Evolutionary conservation across 2,888 invertebrate species (phyloP), one percentile per base, ranked within the genome.

Genomic region (Epistrophella euchroma): DNA sequence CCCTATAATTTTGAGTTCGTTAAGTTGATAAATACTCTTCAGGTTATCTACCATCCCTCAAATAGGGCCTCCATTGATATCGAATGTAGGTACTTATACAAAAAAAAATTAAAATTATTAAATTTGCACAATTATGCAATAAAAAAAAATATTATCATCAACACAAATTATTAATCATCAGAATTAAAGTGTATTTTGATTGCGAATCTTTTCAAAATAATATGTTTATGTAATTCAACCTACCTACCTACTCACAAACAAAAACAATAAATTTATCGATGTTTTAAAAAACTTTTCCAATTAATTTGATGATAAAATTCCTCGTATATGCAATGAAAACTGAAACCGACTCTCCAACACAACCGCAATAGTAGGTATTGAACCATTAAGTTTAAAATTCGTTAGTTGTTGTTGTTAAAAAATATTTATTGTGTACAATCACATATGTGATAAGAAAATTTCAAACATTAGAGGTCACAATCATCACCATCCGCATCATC

Each of bases 391-490:
- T 22, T 32, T 56, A 17, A 28, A 45, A 28, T n/a, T 47, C 45
- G 32, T 56, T 35, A 28, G 15, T 22, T 28, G 40, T 40, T 28
- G 15, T 40, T 40, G 13, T 40, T 5, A 66, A 32, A 56, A 17
- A 56, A 22, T 28, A 17, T 17, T 28, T 64, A 19, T 25, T 15
- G 5, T n/a, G n/a, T n/a, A n/a, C n/a, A n/a, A n/a, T n/a, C n/a
- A n/a, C n/a, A n/a, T n/a, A n/a, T 13, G 15, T 1, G 43, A 66
- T 45, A 66, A 66, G 43, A 66, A 66, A 17, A 66, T 47, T 28
- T 47, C 47, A 28, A 56, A 56, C n/a, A 60, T 60, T 60, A 40
- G 60, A 60, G 40, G 60, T 60, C 60, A 60, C 37, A 22, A 50
- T 13, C 56, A 37, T 9, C 37, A 60, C n/a, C 37, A 35, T 17